Percentiles rank a stretch among this genome's conserved stretches.
phyloP scores from a whole-genome alignment of 2,797 vertebrate species.

The Rallus crepitans region DNA sequence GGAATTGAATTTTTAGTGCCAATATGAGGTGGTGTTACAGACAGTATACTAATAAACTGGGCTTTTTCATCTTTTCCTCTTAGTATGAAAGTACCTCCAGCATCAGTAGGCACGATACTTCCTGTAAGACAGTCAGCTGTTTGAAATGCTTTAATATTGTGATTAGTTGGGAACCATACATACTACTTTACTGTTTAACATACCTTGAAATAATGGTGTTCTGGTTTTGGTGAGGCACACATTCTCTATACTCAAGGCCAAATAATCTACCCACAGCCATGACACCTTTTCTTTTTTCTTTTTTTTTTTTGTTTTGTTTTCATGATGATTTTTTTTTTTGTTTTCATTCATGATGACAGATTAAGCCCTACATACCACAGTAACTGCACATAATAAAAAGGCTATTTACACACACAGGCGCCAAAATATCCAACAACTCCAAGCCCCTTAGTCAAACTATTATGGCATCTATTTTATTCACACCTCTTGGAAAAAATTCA shows the following conservation, averaged over 20 bases:
- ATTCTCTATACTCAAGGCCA: neutral
- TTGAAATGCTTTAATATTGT: neutral
- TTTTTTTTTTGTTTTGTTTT: too few species aligned
- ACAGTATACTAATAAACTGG: neutral
- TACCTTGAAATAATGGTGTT: neutral
- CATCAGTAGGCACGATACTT: neutral
- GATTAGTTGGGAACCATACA: neutral
- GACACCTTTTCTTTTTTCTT: too few species aligned
- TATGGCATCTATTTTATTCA: neutral
- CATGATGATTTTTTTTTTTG: too few species aligned
- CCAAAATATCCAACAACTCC: neutral
- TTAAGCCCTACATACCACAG: neutral
- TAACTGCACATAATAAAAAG: neutral
- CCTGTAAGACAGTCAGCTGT: neutral
- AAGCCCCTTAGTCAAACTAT: neutral
- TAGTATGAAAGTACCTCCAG: neutral
- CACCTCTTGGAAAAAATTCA: neutral
- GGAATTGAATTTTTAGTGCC: neutral
- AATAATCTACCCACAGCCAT: neutral
- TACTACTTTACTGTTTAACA: neutral
- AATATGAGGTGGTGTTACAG: neutral
- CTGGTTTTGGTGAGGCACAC: neutral
- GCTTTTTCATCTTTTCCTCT: neutral
- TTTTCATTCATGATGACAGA: neutral
- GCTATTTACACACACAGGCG: accelerated